Conservation (phyloP, 2,888 invertebrate genomes). For the Flexamia atlantica region DNA sequence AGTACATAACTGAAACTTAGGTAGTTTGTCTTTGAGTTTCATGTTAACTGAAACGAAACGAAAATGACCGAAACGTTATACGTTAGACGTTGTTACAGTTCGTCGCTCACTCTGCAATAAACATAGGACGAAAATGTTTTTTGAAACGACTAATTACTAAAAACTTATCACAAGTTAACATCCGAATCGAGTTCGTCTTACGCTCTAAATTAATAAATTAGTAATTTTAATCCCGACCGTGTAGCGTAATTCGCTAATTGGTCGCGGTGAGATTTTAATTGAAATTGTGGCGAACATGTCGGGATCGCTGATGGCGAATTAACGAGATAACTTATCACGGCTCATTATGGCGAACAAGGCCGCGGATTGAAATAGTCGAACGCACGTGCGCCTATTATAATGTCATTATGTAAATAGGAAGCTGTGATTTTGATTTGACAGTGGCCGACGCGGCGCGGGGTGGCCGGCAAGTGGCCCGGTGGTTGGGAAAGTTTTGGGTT, state of each 20-base stretch:
- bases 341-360: conserved; percentile 41
- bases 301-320: conserved; percentile 18
- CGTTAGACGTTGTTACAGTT: too few species aligned
- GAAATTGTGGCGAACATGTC: conserved; percentile 1
- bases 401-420: conserved; percentile 45
- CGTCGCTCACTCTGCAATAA: too few species aligned
- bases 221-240: background rate
- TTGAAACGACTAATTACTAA: too few species aligned
- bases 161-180: background rate
- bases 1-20: too few species aligned
- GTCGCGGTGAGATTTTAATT: conserved; percentile 5
- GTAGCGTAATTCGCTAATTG: conserved; percentile 19
- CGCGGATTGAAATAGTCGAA: conserved; percentile 38
- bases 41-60: too few species aligned
- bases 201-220: background rate
- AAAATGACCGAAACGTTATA: too few species aligned
- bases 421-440: conserved; percentile 28
- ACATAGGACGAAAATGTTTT: too few species aligned
- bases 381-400: conserved; percentile 25
- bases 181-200: background rate
- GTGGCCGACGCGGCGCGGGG: background rate
- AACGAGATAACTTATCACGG: conserved; percentile 15
- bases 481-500: too few species aligned
- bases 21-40: too few species aligned
- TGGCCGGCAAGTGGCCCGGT: too few species aligned